Conservation (phyloP, 2,113 vertebrate species). For the Okapia johnstoni region DNA sequence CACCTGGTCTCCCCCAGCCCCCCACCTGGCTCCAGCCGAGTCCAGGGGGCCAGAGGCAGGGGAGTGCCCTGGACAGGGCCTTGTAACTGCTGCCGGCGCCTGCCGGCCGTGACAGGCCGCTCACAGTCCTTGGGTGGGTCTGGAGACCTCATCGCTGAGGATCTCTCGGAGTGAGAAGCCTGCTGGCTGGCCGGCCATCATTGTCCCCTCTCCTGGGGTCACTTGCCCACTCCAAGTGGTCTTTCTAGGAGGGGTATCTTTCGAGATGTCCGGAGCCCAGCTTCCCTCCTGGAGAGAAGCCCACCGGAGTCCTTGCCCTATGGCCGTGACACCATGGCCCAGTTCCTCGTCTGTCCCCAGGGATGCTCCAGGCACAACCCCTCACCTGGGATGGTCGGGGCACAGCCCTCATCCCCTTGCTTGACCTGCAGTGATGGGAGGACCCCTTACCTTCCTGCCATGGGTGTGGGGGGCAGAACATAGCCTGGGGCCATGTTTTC, state of each 20-base stretch:
- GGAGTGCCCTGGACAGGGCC: accelerated
- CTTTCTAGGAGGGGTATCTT: background rate
- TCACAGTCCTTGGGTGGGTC: background rate
- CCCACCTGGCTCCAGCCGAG: background rate
- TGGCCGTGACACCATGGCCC: accelerated
- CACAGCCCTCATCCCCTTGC: background rate
- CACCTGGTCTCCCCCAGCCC: accelerated
- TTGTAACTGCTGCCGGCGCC: background rate
- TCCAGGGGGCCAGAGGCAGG: background rate
- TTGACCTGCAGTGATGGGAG: background rate
- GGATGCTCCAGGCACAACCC: background rate
- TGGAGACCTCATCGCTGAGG: too few species aligned
- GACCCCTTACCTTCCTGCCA: accelerated
- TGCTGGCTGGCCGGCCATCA: accelerated
- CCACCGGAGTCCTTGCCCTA: background rate
- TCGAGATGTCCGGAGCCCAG: background rate
- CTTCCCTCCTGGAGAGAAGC: background rate
- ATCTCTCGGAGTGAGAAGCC: background rate
- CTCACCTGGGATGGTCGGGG: accelerated
- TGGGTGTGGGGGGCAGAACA: accelerated
- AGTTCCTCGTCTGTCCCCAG: background rate
- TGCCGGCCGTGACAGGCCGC: background rate
- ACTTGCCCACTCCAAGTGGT: background rate
- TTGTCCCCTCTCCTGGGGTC: background rate
- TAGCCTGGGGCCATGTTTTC: accelerated